These are phyloP conservation scores for Sebastes fasciatus DNA, from an alignment of 2,113 vertebrate genomes.

Conservation along the genomic window DNA sequence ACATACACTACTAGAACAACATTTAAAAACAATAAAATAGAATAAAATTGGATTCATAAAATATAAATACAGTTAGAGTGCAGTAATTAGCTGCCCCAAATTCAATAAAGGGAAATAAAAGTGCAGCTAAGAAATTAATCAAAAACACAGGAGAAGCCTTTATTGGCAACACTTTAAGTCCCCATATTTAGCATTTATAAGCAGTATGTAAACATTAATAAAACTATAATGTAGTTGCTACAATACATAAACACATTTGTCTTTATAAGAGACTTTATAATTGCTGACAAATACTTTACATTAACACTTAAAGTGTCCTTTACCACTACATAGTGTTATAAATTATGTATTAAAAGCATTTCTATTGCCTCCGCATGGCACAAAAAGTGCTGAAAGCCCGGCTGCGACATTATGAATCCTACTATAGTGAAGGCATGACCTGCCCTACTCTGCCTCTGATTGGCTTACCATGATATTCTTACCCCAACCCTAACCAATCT, in stretches of 20 bases:
- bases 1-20: neutral
- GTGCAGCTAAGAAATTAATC: neutral
- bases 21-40: neutral
- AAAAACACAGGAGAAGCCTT: neutral
- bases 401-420: no score
- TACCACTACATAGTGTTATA: neutral
- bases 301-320: neutral
- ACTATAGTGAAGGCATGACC: no score
- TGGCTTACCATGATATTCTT: no score
- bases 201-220: neutral
- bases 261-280: neutral
- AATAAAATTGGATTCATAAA: neutral
- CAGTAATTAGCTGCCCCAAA: neutral
- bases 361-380: no score
- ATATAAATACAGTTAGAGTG: neutral
- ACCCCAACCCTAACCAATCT: no score
- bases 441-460: no score
- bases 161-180: neutral
- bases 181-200: neutral
- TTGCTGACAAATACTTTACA: neutral
- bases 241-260: no score
- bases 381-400: no score
- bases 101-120: neutral
- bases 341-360: neutral
- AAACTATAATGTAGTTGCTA: neutral